Percentiles rank a stretch among this genome's conserved stretches.
Evolutionary conservation across 92 coral and sea anemone genomes (phyloP).

Genomic region (Paramuricea clavata): DNA sequence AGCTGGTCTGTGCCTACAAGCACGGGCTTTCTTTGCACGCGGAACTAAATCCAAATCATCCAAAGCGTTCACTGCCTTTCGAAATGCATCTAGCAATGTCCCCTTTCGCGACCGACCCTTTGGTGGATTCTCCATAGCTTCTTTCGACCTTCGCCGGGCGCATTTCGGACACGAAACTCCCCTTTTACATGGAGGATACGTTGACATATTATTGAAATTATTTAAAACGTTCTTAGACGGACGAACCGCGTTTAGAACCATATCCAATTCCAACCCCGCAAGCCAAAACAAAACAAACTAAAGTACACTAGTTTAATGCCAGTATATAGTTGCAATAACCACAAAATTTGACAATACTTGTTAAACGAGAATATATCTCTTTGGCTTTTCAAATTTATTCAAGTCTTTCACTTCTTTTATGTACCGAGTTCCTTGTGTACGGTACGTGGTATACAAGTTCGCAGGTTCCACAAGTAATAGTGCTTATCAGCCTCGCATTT

Average conservation of each 20-base stretch:
- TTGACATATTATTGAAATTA: constrained; percentile 31
- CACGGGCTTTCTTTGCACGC: constrained; percentile 46
- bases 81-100: constrained; percentile 42
- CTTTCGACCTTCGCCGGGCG: constrained; percentile 28
- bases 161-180: constrained; percentile 39
- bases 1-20: constrained; percentile 40
- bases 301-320: not conserved
- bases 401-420: not conserved
- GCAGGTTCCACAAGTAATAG: not conserved
- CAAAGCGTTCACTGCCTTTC: constrained; percentile 50
- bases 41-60: constrained; percentile 53
- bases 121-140: constrained; percentile 35
- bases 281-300: not conserved
- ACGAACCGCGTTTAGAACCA: constrained; percentile 45
- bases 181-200: constrained; percentile 27
- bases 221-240: constrained; percentile 24
- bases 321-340: constrained; percentile 9
- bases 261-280: constrained; percentile 20
- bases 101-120: constrained; percentile 27
- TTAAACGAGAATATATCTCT: not conserved
- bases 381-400: not conserved
- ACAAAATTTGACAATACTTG: not conserved
- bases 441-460: not conserved
- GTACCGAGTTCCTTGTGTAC: not conserved
- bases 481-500: not conserved